Evolutionary conservation across 2,888 invertebrate genomes (phyloP).

Genomic region (Machimus atricapillus): DNA sequence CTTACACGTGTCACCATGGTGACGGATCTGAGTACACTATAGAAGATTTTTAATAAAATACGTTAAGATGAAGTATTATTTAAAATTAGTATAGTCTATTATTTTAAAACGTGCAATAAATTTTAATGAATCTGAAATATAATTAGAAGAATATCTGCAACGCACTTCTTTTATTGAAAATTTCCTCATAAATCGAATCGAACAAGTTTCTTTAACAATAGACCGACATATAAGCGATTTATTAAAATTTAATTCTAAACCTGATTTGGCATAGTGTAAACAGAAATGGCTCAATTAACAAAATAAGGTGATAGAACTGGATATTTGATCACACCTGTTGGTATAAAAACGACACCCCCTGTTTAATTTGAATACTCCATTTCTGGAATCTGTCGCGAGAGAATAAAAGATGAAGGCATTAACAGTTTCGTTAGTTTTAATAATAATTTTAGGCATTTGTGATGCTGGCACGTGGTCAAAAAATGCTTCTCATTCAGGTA

Average conservation of each 20-base stretch:
- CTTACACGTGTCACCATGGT: slow-evolving; percentile 21
- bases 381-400: not conserved
- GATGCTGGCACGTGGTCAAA: not conserved
- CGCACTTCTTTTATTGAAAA: not conserved
- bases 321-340: not conserved
- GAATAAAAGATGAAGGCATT: not conserved
- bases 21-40: not conserved
- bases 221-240: not conserved
- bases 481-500: slow-evolving; percentile 10
- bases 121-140: not conserved
- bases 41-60: not conserved
- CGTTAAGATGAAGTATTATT: not conserved
- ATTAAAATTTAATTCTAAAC: not conserved
- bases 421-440: not conserved
- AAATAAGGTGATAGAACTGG: not conserved
- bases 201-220: not conserved
- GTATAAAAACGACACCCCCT: not conserved
- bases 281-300: not conserved
- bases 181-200: not conserved
- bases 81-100: not conserved
- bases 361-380: not conserved
- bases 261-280: not conserved
- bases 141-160: not conserved
- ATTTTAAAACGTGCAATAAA: not conserved
- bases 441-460: not conserved